These are phyloP conservation scores for Eugnorisma glareosa DNA, from an alignment of 2,888 invertebrate species.

Conservation along the genomic window DNA sequence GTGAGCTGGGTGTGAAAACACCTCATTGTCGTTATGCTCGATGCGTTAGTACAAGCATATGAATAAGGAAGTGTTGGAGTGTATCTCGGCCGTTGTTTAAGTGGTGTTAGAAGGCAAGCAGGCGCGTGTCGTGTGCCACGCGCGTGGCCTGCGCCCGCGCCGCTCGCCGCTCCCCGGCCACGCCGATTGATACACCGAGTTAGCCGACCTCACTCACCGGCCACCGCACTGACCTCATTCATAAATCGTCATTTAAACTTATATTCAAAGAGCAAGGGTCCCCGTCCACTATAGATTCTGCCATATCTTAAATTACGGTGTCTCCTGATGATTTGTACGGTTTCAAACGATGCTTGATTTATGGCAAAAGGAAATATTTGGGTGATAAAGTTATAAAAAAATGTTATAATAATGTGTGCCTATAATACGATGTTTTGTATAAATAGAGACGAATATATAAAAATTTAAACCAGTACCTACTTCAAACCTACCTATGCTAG, in stretches of 20 bases:
- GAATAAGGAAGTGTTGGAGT: conserved; percentile 57
- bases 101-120: conserved; percentile 53
- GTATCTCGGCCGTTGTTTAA: conserved; percentile 60
- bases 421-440: conserved; percentile 4
- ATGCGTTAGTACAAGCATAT: conserved; percentile 38
- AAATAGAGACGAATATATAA: conserved; percentile 1
- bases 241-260: conserved; percentile 88
- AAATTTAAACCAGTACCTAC: neutral
- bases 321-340: conserved; percentile 47
- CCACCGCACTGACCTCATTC: conserved; percentile 86
- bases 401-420: conserved; percentile 5
- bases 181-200: conserved; percentile 79
- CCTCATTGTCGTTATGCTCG: conserved; percentile 19
- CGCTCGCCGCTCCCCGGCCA: conserved; percentile 32
- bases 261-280: conserved; percentile 83
- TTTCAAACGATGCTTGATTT: conserved; percentile 44
- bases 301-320: conserved; percentile 72
- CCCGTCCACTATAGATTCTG: conserved; percentile 75
- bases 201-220: conserved; percentile 80
- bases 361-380: conserved; percentile 27
- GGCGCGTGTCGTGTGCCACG: conserved; percentile 77
- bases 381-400: conserved; percentile 31
- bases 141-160: conserved; percentile 75
- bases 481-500: neutral
- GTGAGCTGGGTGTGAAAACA: conserved; percentile 13